A percentile compares a stretch with the other conserved stretches of the same genome.
Conservation (phyloP, 2,888 invertebrate species). For the Cataglyphis altisquamis region DNA sequence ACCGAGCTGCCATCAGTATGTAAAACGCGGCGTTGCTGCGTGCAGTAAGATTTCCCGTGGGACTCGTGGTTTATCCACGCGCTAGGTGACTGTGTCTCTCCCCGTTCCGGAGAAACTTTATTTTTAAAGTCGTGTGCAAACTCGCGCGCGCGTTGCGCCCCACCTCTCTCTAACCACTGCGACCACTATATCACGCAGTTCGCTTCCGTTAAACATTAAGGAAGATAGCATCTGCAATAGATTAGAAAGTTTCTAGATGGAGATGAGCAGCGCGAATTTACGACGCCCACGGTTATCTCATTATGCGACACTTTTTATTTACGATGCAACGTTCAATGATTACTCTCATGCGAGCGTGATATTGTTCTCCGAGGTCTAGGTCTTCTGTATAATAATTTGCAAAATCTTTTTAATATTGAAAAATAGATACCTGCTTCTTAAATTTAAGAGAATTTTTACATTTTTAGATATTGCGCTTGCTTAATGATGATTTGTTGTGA, state of each 20-base stretch:
- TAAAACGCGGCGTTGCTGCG: slow-evolving; percentile 72
- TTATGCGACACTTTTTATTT: slow-evolving; percentile 20
- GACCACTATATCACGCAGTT: slow-evolving; percentile 40
- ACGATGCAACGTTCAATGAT: neutral
- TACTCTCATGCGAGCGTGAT: neutral
- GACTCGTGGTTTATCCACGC: slow-evolving; percentile 82
- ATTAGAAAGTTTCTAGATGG: slow-evolving; percentile 32
- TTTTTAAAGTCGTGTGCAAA: slow-evolving; percentile 59
- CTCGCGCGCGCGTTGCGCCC: neutral
- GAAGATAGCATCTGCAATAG: slow-evolving; percentile 47
- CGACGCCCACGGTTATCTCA: neutral
- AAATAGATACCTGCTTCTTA: neutral
- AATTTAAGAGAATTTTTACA: neutral
- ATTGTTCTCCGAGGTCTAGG: neutral
- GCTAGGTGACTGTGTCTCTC: slow-evolving; percentile 77
- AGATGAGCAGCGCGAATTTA: slow-evolving; percentile 42
- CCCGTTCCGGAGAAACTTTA: slow-evolving; percentile 63
- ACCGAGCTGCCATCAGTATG: slow-evolving; percentile 63
- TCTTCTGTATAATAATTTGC: neutral
- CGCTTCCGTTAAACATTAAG: slow-evolving; percentile 50
- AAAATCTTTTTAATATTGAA: neutral
- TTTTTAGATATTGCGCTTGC: too few species aligned
- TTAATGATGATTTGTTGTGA: too few species aligned
- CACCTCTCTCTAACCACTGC: slow-evolving; percentile 8
- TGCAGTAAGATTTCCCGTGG: slow-evolving; percentile 84